Evolutionary conservation across 2,113 vertebrate genomes (phyloP).

Genomic region (Drymodes brunneopygia): DNA sequence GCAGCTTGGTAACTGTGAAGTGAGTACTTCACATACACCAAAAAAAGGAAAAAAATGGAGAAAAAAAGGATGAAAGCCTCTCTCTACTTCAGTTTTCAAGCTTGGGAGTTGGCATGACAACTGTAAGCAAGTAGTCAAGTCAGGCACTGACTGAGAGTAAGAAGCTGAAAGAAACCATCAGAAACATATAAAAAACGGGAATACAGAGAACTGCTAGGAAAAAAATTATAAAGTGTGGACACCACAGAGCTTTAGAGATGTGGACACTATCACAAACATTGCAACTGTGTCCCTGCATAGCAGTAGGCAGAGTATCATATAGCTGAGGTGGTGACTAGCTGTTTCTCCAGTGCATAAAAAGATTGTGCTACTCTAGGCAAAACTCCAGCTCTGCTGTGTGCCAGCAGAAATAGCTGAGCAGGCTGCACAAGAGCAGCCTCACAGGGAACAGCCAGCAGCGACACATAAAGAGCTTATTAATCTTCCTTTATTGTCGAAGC

Average conservation of each 20-base stretch:
- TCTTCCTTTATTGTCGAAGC: background rate
- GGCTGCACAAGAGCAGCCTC: slow-evolving; percentile 16
- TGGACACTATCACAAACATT: background rate
- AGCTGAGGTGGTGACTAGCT: slow-evolving; percentile 18
- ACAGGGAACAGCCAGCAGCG: background rate
- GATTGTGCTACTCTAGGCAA: slow-evolving; percentile 51
- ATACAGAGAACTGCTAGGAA: background rate
- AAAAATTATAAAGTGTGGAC: background rate
- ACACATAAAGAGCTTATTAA: background rate
- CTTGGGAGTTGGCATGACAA: slow-evolving; percentile 62
- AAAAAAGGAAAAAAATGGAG: background rate
- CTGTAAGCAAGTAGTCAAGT: slow-evolving; percentile 54
- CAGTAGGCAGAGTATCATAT: slow-evolving; percentile 19
- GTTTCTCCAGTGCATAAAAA: background rate
- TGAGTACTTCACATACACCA: background rate
- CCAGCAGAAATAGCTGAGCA: slow-evolving; percentile 40
- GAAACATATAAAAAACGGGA: background rate
- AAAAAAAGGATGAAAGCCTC: background rate
- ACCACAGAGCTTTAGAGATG: background rate
- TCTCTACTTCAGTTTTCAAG: slow-evolving; percentile 19
- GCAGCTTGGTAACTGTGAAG: slow-evolving; percentile 58
- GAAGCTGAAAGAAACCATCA: background rate
- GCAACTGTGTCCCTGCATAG: background rate
- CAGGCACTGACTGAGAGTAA: background rate
- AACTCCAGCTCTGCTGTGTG: slow-evolving; percentile 37